Evolutionary conservation across 23 tunicate genomes (phyloP).

Genomic region (Corella eumyota): DNA sequence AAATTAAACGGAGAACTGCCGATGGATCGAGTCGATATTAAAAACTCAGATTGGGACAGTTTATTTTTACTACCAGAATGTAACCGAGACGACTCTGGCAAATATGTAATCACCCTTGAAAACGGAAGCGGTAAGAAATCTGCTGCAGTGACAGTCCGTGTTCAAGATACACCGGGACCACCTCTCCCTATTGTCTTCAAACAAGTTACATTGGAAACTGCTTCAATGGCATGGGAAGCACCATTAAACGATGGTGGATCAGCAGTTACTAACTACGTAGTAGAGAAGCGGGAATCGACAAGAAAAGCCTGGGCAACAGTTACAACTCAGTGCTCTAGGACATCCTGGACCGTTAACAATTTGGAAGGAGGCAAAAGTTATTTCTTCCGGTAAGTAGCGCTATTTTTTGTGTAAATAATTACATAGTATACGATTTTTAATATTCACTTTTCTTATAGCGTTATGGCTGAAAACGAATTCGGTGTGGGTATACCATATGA

Average conservation of each 20-base stretch:
- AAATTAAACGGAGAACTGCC: constrained; percentile 62
- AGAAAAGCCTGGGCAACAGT: constrained; percentile 85
- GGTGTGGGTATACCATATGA: constrained; percentile 68
- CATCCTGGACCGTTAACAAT: constrained; percentile 50
- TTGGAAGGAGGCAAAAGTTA: constrained; percentile 70
- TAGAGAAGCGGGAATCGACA: constrained; percentile 80
- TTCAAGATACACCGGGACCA: constrained; percentile 87
- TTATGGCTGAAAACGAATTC: constrained; percentile 86
- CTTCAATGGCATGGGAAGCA: constrained; percentile 55
- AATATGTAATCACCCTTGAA: constrained; percentile 51
- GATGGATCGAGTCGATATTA: constrained; percentile 59
- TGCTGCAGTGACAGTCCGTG: constrained; percentile 65
- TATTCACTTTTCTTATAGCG: too few species aligned
- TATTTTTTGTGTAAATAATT: too few species aligned
- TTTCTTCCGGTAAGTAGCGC: constrained; percentile 69
- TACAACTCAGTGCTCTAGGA: constrained; percentile 56
- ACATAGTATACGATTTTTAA: too few species aligned
- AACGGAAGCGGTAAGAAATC: constrained; percentile 69
- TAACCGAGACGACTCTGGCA: constrained; percentile 82
- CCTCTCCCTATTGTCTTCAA: constrained; percentile 47
- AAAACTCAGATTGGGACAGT: constrained; percentile 67
- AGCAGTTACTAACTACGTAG: constrained; percentile 59
- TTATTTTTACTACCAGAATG: constrained; percentile 60
- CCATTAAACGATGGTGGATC: constrained; percentile 92
- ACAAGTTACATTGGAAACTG: constrained; percentile 54